A percentile compares a stretch with the other conserved stretches of the same genome.
These are phyloP conservation scores for Drosophila tristis DNA, from an alignment of 1,140 invertebrate species.

Conservation along the genomic window DNA sequence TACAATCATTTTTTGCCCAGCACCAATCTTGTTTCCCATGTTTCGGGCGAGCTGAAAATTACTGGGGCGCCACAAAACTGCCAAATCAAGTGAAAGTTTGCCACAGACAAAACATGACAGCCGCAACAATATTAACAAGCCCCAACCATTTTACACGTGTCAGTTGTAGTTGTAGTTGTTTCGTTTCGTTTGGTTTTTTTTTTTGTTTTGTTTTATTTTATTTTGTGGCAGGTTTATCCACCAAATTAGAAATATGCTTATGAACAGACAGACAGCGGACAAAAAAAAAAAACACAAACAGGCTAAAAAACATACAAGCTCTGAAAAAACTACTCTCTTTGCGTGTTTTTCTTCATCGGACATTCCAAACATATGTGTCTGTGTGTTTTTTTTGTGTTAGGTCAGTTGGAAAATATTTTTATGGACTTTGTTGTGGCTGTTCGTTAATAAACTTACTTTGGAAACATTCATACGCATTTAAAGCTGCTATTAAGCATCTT, in stretches of 20 bases:
- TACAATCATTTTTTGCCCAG: neutral
- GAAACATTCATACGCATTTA: constrained; percentile 10
- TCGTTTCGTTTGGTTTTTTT: constrained; percentile 4
- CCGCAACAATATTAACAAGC: constrained; percentile 60
- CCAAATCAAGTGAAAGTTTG: constrained; percentile 73
- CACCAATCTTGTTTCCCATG: constrained; percentile 36
- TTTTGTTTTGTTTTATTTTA: constrained; percentile 22
- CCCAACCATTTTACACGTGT: constrained; percentile 71
- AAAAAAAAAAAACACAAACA: neutral
- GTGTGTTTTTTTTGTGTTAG: constrained; percentile 7
- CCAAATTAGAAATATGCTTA: constrained; percentile 67
- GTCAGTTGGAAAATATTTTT: constrained; percentile 32
- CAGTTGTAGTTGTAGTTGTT: constrained; percentile 24
- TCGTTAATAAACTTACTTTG: constrained; percentile 49
- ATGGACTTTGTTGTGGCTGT: constrained; percentile 22
- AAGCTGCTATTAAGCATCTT: constrained; percentile 23
- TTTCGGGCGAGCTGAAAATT: constrained; percentile 37
- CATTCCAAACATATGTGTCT: constrained; percentile 61
- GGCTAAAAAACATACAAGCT: neutral
- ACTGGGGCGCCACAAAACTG: constrained; percentile 59
- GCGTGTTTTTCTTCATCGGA: constrained; percentile 28
- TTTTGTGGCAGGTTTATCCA: constrained; percentile 24
- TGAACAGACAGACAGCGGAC: constrained; percentile 22
- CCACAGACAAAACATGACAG: constrained; percentile 52
- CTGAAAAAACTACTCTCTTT: too few relatives aligned